Evolutionary conservation across 2,797 vertebrate genomes (phyloP), one percentile per base, ranked within the genome.

Genomic region (Melanotaenia maccullochi): DNA sequence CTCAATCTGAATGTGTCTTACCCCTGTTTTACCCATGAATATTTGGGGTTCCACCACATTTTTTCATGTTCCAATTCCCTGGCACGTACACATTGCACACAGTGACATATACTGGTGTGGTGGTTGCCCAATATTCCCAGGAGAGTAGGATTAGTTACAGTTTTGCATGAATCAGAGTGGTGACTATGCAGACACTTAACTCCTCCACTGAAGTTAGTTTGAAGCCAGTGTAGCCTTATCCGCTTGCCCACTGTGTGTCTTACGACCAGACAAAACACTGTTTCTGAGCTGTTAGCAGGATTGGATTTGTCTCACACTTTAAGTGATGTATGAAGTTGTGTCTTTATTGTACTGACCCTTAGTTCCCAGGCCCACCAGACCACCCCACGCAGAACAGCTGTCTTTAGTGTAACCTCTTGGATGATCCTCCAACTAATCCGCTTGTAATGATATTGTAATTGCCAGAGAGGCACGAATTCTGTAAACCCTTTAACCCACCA

Each of bases 381-480:
- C 76, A 79, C 78, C 85, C 66, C 55, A 73, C 67, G 68, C 71
- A 81, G 71, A 85, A 81, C 93, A 94, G 94, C 93, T 94, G 94
- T 91, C 86, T 86, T 75, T 64, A 81, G 87, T 77, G 85, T 87
- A 92, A 85, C 78, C 85, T 85, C 84, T 78, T 81, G 71, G 64
- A 76, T 87, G 89, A 92, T 92, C 87, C 87, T 79, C 67, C 13
- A 24, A 68, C 78, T 93, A 93, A 94, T 94, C 91, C 91, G 78
- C 67, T 62, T 84, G 86, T 92, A 93, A 92, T 91, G 88, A 92
- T 87, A 86, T 81, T 85, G 75, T 85, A 79, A 91, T 88, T 84
- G 79, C 76, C 81, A 71, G 71, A 79, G 57, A 82, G 70, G 76
- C 76, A 73, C 74, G 65, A 73, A 55, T 47, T 40, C 60, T 60